Percentiles rank a stretch among this genome's conserved stretches.
phyloP scores from a whole-genome alignment of 2,797 vertebrate species.

The Petrocephalus schoutedeni region DNA sequence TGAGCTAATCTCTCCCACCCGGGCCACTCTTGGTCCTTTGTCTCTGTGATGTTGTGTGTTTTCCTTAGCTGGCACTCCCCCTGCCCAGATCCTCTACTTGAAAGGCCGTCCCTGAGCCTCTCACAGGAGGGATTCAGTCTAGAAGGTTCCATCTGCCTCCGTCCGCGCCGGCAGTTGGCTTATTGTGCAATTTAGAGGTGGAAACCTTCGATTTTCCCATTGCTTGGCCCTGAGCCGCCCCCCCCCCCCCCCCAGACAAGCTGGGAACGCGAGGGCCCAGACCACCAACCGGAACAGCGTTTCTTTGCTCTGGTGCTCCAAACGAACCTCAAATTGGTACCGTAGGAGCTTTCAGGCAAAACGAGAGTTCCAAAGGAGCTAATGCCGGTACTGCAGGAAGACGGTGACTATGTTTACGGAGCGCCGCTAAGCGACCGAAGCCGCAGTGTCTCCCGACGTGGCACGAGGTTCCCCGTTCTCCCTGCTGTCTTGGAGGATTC shows the following conservation, averaged over 20 bases:
- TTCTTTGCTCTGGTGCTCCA: neutral
- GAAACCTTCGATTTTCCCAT: constrained; percentile 66
- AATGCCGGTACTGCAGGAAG: neutral
- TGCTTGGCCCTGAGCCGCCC: constrained; percentile 68
- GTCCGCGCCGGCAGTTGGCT: constrained; percentile 48
- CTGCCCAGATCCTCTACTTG: constrained; percentile 40
- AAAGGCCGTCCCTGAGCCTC: constrained; percentile 40
- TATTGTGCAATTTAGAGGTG: constrained; percentile 67
- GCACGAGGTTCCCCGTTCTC: neutral
- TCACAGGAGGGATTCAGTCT: constrained; percentile 48
- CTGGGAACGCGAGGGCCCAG: too few species aligned
- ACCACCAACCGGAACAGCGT: neutral
- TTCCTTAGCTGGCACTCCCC: neutral
- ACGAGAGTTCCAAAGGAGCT: neutral
- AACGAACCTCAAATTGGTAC: neutral
- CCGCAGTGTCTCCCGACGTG: neutral
- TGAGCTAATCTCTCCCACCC: neutral
- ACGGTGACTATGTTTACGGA: neutral
- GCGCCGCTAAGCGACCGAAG: neutral
- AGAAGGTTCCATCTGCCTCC: constrained; percentile 42
- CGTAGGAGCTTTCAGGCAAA: neutral
- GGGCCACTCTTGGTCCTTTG: neutral
- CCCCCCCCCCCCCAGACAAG: constrained; percentile 55
- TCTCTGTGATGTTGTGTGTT: neutral
- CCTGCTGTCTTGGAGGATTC: neutral